Base-by-base conservation (phyloP, 1,140 invertebrate genomes). In the Akabosia matsudoensis region DNA sequence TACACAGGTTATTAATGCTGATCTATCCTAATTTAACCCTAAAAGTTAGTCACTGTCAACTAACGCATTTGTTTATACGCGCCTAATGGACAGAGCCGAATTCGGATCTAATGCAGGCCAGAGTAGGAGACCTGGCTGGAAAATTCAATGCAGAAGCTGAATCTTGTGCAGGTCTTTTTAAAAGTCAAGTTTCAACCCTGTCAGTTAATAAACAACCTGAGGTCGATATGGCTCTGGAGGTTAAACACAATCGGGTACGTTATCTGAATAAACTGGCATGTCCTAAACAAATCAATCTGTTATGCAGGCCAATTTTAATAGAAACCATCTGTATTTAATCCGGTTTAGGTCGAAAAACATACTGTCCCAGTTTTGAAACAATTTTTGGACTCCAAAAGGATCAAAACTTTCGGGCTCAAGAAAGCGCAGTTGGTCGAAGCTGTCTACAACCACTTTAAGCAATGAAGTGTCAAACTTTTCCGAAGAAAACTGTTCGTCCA, bases 331-430 rank as follows among this genome's bases (percentile, higher is more conserved):
- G n/a, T n/a, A n/a, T n/a, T n/a, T n/a, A n/a, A n/a, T n/a, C n/a
- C n/a, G n/a, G n/a, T n/a, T n/a, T 64, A 79, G 78, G 37, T 79
- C 24, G 73, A 76, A 0, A 79, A 79, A 33, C 28, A 72, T 28
- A 79, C 78, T 0, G 64, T 74, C 0, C 22, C 33, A 1, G 24
- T 74, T 0, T 24, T 79, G 34, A 76, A 72, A 56, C 26, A 74
- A 0, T 76, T 76, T 30, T 61, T 79, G 51, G 56, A 37, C 24
- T 1, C 3, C 3, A 56, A 64, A 24, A 33, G 33, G 18, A 31
- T 76, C 37, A 2, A 0, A 0, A 24, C 33, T 1, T 56, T 13
- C 24, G 28, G 28, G n/a, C 13, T 31, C 3, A 75, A 76, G 22
- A 79, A 79, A 31, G 75, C 72, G 4, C 54, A 79, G 0, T 45